Conservation (phyloP, 2,888 invertebrate genomes). For the Halictus quadricinctus region DNA sequence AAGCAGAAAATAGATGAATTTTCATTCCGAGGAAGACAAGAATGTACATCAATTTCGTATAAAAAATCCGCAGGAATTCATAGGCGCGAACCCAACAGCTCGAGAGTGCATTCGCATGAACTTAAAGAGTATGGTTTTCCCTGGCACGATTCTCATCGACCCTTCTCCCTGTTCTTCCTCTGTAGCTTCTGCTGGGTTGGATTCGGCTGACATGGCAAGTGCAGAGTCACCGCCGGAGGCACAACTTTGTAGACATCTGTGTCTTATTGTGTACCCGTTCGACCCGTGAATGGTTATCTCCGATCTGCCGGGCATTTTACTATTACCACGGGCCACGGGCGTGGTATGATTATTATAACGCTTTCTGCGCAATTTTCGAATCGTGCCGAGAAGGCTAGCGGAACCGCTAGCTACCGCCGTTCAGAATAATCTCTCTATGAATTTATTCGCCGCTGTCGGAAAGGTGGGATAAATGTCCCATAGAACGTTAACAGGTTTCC, state of each 20-base stretch:
- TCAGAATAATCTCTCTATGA: conserved; percentile 41
- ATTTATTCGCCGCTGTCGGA: conserved; percentile 38
- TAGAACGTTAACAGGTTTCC: not conserved
- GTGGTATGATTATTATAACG: conserved; percentile 54
- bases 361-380: conserved; percentile 38
- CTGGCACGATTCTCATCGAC: not conserved
- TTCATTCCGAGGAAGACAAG: not conserved
- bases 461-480: not conserved
- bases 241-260: conserved; percentile 44
- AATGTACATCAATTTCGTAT: not conserved
- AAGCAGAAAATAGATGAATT: not conserved
- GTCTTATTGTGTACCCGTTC: conserved; percentile 59
- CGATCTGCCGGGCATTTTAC: conserved; percentile 47
- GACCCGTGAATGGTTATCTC: conserved; percentile 54
- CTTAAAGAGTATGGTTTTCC: not conserved
- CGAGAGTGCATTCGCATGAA: not conserved
- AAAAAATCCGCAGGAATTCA: not conserved
- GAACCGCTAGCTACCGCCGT: conserved; percentile 40
- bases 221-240: conserved; percentile 54
- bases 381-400: conserved; percentile 44
- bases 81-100: not conserved
- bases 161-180: conserved; percentile 10
- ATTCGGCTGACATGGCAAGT: conserved; percentile 48
- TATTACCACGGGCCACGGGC: conserved; percentile 35
- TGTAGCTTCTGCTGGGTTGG: conserved; percentile 42